Evolutionary conservation across 2,113 vertebrate genomes (phyloP), one percentile per base, ranked within the genome.

Genomic region (Cheilinus undulatus): DNA sequence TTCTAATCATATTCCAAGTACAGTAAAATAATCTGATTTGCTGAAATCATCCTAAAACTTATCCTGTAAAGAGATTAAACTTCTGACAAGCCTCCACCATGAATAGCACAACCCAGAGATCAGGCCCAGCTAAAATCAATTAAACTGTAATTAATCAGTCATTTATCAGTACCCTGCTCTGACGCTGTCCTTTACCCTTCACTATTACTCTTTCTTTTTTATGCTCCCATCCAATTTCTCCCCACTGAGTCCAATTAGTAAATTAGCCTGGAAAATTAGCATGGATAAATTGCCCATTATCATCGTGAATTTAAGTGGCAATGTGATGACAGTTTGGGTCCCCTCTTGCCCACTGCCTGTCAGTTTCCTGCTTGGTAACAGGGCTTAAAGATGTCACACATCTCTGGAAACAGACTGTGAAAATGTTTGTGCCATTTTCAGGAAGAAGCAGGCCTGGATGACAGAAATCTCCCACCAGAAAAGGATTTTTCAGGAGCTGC

Each of bases 231-330:
- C 52, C 69, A 78, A 71, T 82, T 87, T 74, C 52, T 34, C 74
- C 24, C 74, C 24, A 72, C 74, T 14, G 45, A 83, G 85, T 67
- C 80, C 69, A 85, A 85, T 85, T 85, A 79, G 80, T 70, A 79
- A 85, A 89, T 82, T 42, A 83, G 43, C 38, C 53, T 32, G 50
- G 64, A 78, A 78, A 85, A 79, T 72, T 70, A 89, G 82, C 71
- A 20, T 62, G 71, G 77, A 76, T 68, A 72, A 82, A 81, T 83
- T 30, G 82, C 38, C 74, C 82, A 69, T 83, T 79, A 85, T 79
- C 38, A n/a, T 24, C 60, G 26, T 79, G 43, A 84, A 75, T 78
- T 72, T 56, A 34, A 51, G 50, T 48, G 30, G 62, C 46, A 19
- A 53, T 53, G 49, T 17, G 22, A 57, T 78, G 69, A 40, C 58